phyloP scores from a whole-genome alignment of 2,797 vertebrate species.

The Acanthornis magna region DNA sequence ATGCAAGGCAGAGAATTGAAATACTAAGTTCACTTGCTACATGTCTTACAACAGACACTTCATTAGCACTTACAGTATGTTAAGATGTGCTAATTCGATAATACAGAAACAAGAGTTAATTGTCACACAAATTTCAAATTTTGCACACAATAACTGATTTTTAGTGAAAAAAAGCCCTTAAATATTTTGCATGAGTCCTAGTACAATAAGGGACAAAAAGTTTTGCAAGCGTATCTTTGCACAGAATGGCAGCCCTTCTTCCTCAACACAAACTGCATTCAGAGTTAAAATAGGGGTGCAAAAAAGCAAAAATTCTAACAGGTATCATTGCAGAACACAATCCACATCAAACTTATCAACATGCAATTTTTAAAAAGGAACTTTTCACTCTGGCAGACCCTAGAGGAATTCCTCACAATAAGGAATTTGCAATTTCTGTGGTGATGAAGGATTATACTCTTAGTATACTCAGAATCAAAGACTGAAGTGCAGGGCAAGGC shows the following conservation, averaged over 20 bases:
- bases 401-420: not conserved
- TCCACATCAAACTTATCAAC: not conserved
- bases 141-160: not conserved
- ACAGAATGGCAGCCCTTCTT: not conserved
- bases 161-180: not conserved
- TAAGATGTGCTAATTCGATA: not conserved
- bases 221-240: not conserved
- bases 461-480: not conserved
- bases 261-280: not conserved
- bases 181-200: not conserved
- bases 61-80: not conserved
- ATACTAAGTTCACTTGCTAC: not conserved
- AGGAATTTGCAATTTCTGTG: not conserved
- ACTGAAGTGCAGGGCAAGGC: not conserved
- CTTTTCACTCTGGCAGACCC: not conserved
- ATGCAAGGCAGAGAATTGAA: not conserved
- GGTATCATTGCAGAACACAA: not conserved
- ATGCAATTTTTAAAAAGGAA: not conserved
- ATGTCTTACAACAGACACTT: not conserved
- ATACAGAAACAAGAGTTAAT: not conserved
- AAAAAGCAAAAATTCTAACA: not conserved
- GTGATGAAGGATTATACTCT: not conserved
- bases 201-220: not conserved
- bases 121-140: not conserved
- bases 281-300: not conserved